These are phyloP conservation scores for Pardalotus punctatus DNA, from an alignment of 2,113 vertebrate species.

Conservation along the genomic window DNA sequence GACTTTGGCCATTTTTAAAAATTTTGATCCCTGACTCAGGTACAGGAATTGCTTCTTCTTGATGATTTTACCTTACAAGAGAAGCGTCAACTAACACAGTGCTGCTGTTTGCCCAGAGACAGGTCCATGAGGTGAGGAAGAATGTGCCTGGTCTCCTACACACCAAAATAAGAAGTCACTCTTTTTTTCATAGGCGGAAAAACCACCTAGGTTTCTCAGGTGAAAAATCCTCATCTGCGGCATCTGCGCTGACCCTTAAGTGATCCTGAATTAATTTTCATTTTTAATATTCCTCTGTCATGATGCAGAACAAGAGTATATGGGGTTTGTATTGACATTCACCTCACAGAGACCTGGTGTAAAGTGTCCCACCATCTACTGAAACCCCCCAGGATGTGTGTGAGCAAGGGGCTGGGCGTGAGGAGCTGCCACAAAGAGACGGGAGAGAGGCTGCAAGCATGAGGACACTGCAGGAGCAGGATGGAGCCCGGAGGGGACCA, in stretches of 20 bases:
- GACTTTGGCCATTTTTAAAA: background rate
- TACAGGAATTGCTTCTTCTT: background rate
- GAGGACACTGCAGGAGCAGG: background rate
- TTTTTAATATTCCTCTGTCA: background rate
- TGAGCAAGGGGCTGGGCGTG: background rate
- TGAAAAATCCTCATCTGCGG: background rate
- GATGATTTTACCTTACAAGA: background rate
- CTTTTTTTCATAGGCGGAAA: background rate
- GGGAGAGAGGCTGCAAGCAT: background rate
- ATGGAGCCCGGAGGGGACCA: fast-evolving
- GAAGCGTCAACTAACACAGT: background rate
- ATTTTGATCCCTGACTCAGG: background rate
- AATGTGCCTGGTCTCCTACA: fast-evolving
- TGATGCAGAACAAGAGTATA: background rate
- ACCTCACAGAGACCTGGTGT: background rate
- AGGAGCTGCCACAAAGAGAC: background rate
- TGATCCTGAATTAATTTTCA: fast-evolving
- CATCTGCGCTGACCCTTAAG: background rate
- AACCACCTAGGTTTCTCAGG: background rate
- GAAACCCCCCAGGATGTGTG: background rate
- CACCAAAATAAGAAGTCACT: background rate
- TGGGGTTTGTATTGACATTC: background rate
- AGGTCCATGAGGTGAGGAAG: background rate
- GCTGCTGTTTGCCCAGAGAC: background rate
- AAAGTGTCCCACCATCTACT: background rate